Conservation (phyloP, 2,797 vertebrate genomes). For the Pseudomugil gertrudae region DNA sequence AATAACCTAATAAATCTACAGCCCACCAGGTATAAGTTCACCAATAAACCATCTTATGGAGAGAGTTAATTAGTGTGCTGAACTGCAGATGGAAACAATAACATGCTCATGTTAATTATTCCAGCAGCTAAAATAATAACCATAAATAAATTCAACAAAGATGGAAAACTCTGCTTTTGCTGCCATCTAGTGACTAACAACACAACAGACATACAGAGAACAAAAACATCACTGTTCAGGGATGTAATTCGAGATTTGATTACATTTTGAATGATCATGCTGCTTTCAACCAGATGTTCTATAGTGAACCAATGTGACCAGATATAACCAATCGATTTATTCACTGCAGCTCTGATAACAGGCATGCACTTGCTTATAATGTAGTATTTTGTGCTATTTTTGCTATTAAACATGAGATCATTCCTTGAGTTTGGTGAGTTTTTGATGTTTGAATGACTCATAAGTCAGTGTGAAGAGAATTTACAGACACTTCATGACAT, state of each 20-base stretch:
- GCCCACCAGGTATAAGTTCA: neutral
- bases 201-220: neutral
- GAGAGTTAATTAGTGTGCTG: neutral
- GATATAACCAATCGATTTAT: neutral
- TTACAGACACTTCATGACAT: neutral
- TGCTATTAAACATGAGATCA: neutral
- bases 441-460: neutral
- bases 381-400: neutral
- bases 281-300: neutral
- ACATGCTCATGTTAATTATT: neutral
- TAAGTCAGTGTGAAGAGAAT: neutral
- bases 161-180: slow-evolving; percentile 38
- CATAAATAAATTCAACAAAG: neutral
- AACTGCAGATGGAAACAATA: neutral
- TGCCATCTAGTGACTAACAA: slow-evolving; percentile 54
- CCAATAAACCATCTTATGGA: neutral
- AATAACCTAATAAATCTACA: neutral
- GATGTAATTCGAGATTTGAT: slow-evolving; percentile 11
- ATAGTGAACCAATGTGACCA: neutral
- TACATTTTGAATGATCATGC: neutral
- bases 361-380: neutral
- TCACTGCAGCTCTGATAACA: neutral
- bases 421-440: neutral
- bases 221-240: slow-evolving; percentile 14
- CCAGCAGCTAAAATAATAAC: neutral